phyloP scores from a whole-genome alignment of 2,797 vertebrate species.

The Labeo calbasu region DNA sequence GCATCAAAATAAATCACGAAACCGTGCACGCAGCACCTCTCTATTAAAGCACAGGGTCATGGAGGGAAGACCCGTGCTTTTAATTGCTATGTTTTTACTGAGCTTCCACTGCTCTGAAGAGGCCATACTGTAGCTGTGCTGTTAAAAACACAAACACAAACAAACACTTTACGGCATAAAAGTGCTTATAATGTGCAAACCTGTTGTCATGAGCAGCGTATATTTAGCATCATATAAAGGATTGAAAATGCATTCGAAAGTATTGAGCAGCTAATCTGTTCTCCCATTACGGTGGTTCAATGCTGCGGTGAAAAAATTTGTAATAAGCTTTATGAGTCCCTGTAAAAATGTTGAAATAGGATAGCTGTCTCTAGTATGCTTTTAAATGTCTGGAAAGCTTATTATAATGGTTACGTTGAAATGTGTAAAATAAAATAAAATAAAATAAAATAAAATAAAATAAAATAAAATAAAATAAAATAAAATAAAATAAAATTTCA shows the following conservation, averaged over 20 bases:
- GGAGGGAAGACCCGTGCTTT: conserved; percentile 44
- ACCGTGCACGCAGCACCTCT: conserved; percentile 9
- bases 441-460: background rate
- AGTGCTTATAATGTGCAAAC: background rate
- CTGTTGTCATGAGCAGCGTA: background rate
- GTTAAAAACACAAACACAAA: conserved; percentile 37
- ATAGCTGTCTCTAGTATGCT: background rate
- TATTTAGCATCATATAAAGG: conserved; percentile 19
- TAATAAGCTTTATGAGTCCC: background rate
- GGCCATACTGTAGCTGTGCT: conserved; percentile 11
- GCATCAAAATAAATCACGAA: conserved; percentile 54
- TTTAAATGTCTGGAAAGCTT: background rate
- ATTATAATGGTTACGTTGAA: background rate
- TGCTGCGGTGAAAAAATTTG: background rate
- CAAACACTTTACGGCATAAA: conserved; percentile 30
- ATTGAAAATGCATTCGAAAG: background rate
- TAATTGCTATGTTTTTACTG: conserved; percentile 43
- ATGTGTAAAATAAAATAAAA: background rate
- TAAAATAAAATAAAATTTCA: background rate
- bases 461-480: background rate
- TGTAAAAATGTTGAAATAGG: background rate
- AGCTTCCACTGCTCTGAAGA: conserved; percentile 25
- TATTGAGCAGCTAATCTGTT: background rate
- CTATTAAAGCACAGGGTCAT: conserved; percentile 38
- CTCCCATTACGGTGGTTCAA: background rate